Conservation (phyloP, 2,797 vertebrate species). For the Mus spretus region DNA sequence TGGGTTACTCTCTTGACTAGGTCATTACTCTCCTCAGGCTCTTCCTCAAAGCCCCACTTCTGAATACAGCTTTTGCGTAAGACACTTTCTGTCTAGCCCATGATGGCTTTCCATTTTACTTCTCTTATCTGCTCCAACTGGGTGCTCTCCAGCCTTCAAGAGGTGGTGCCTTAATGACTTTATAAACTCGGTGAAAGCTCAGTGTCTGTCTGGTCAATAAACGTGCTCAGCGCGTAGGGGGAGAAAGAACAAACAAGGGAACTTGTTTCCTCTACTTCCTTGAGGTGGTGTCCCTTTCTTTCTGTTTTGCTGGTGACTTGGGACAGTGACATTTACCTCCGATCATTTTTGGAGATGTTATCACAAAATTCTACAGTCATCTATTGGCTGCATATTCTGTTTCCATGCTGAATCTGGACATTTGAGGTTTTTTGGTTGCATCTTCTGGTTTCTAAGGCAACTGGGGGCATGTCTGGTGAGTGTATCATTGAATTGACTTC, state of each 20-base stretch:
- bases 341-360: background rate
- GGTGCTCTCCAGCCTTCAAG: background rate
- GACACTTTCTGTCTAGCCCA: background rate
- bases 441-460: constrained; percentile 35
- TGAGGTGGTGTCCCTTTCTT: background rate
- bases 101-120: background rate
- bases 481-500: constrained; percentile 73
- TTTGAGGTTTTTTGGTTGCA: background rate
- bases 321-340: background rate
- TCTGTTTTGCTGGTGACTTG: background rate
- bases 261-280: background rate
- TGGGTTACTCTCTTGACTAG: background rate
- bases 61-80: background rate
- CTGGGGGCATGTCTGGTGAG: constrained; percentile 54
- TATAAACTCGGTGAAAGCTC: background rate
- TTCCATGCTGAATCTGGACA: background rate
- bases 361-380: background rate
- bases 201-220: background rate
- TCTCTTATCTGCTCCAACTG: background rate
- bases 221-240: background rate
- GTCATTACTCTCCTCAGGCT: background rate
- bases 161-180: background rate
- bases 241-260: background rate
- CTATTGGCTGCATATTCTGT: background rate
- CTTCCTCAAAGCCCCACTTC: background rate